Evolutionary conservation across 2,113 vertebrate species (phyloP).

Genomic region (Tychaedon coryphoeus): DNA sequence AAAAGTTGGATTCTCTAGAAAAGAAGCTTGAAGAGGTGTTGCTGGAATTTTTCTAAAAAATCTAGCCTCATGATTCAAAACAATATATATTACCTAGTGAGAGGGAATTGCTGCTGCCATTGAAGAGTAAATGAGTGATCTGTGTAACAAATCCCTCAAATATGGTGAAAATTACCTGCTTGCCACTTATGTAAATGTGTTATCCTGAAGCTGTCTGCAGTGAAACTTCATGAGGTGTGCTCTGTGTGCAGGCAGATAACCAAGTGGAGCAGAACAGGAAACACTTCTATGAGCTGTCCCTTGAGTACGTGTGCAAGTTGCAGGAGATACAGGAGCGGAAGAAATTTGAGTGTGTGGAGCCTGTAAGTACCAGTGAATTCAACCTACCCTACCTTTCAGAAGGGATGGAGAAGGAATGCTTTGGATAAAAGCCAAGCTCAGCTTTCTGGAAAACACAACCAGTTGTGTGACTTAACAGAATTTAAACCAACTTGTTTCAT

Average conservation of each 20-base stretch:
- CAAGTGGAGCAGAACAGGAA: slow-evolving; percentile 88
- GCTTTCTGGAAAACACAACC: not conserved
- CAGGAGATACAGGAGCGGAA: slow-evolving; percentile 98
- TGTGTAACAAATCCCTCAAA: not conserved
- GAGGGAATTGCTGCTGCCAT: not conserved
- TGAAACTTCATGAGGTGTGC: not conserved
- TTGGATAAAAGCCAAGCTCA: not conserved
- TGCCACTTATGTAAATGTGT: not conserved
- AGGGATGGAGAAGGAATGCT: not conserved
- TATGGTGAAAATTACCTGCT: not conserved
- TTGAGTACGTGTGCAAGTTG: slow-evolving; percentile 93
- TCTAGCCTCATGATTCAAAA: not conserved
- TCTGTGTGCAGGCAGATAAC: slow-evolving; percentile 81
- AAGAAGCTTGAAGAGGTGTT: not conserved
- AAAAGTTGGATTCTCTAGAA: not conserved
- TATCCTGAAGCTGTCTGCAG: not conserved
- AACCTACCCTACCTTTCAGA: not conserved
- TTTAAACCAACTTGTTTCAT: not conserved
- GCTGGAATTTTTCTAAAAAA: not conserved
- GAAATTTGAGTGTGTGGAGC: slow-evolving; percentile 98
- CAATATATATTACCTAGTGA: accelerated
- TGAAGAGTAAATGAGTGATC: not conserved
- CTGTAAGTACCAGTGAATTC: slow-evolving; percentile 79
- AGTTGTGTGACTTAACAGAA: not conserved
- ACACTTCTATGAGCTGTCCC: slow-evolving; percentile 93